phyloP scores from a whole-genome alignment of 2,797 vertebrate species.

The Gallinago nigripennis region DNA sequence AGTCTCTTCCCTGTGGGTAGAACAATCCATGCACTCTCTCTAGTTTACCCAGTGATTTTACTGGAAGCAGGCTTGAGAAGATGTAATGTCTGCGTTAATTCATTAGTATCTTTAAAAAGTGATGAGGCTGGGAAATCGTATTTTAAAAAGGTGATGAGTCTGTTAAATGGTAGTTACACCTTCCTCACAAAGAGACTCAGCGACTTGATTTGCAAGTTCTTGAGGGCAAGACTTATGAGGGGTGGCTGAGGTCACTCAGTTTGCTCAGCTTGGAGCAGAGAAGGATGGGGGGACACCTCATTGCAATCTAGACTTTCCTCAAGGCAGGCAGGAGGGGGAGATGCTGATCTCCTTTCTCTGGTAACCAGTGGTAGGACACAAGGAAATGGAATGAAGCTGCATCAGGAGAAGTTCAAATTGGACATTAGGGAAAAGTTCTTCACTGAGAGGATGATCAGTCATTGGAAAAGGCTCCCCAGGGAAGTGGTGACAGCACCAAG shows the following conservation, averaged over 20 bases:
- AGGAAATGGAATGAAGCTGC: neutral
- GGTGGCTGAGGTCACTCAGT: neutral
- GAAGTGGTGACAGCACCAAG: neutral
- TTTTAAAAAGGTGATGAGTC: neutral
- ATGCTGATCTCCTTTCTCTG: neutral
- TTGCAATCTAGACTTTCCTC: neutral
- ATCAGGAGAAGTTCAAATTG: neutral
- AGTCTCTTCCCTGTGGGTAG: neutral
- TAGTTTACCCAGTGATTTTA: neutral
- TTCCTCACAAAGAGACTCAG: neutral
- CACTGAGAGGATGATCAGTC: neutral
- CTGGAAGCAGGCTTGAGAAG: neutral
- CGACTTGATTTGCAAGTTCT: neutral
- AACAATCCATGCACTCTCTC: neutral
- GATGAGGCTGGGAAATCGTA: neutral
- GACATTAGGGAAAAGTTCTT: no score
- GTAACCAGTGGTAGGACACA: rapidly evolving
- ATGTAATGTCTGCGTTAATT: neutral
- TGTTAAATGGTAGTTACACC: neutral
- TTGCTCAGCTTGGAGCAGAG: neutral
- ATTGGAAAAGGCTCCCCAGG: neutral
- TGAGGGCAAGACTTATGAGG: neutral
- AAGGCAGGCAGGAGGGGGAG: no score
- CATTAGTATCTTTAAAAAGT: neutral
- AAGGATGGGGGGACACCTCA: neutral